These are phyloP conservation scores for Nothoprocta perdicaria DNA, from an alignment of 2,113 vertebrate species.

Conservation along the genomic window DNA sequence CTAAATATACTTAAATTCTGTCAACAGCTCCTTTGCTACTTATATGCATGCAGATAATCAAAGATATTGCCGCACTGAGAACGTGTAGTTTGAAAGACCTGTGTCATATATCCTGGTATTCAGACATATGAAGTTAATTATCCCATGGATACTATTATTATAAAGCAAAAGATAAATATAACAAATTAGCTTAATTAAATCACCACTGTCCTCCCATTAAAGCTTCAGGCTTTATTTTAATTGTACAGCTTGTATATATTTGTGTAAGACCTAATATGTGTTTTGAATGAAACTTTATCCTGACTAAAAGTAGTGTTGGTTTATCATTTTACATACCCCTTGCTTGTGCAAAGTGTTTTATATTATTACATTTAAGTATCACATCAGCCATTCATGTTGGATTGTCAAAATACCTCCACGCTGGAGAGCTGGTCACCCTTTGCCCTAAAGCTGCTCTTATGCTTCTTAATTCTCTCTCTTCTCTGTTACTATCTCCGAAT, in stretches of 20 bases:
- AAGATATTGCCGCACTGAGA: not conserved
- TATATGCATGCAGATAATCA: not conserved
- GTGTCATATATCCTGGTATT: not conserved
- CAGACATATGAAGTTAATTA: not conserved
- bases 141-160: not conserved
- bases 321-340: not conserved
- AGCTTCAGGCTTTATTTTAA: not conserved
- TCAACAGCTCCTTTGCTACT: not conserved
- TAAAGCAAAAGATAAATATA: not conserved
- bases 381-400: not conserved
- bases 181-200: not conserved
- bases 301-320: not conserved
- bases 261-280: not conserved
- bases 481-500: not conserved
- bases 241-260: not conserved
- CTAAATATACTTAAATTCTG: not conserved
- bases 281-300: not conserved
- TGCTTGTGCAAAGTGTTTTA: not conserved
- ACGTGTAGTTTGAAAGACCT: not conserved
- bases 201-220: not conserved
- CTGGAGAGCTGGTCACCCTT: not conserved
- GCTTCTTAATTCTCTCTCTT: not conserved
- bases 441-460: not conserved
- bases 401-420: not conserved
- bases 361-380: not conserved